Conservation (phyloP, 2,888 invertebrate genomes). For the Phaedon cochleariae region DNA sequence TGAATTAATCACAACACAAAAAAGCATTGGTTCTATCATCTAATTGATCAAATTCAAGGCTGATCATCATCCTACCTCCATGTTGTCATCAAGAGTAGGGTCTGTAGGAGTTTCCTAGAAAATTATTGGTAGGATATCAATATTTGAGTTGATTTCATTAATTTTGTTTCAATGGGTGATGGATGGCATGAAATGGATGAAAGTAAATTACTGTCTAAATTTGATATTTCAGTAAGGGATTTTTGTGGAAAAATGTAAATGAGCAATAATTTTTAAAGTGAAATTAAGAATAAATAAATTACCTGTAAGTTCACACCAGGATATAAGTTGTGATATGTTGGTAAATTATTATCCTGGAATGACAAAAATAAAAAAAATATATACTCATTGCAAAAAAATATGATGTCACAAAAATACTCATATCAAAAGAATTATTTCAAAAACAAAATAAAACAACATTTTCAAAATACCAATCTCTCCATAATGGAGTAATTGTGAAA, state of each 20-base stretch:
- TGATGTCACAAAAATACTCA: slow-evolving; percentile 15
- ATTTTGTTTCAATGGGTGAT: background rate
- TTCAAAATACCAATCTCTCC: background rate
- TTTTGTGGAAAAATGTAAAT: too few species aligned
- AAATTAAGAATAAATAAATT: slow-evolving; percentile 33
- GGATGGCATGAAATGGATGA: too few species aligned
- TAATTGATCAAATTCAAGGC: too few species aligned
- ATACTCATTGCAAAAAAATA: slow-evolving; percentile 33
- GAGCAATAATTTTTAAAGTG: too few species aligned
- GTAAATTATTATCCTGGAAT: slow-evolving; percentile 75
- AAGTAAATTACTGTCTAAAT: too few species aligned
- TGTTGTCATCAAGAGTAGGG: slow-evolving; percentile 44
- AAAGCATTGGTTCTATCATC: too few species aligned
- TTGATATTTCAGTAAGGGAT: too few species aligned
- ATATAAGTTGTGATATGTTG: slow-evolving; percentile 75
- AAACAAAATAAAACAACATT: slow-evolving; percentile 9
- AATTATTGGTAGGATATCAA: slow-evolving; percentile 15
- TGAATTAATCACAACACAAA: too few species aligned
- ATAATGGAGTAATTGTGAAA: too few species aligned
- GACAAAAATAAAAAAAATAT: slow-evolving; percentile 51
- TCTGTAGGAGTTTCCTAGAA: slow-evolving; percentile 41
- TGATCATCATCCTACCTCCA: slow-evolving; percentile 45
- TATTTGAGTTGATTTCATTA: background rate
- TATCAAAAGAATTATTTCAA: slow-evolving; percentile 18
- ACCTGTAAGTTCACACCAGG: slow-evolving; percentile 69